Evolutionary conservation across 2,797 vertebrate species (phyloP).

Genomic region (Gila robusta): DNA sequence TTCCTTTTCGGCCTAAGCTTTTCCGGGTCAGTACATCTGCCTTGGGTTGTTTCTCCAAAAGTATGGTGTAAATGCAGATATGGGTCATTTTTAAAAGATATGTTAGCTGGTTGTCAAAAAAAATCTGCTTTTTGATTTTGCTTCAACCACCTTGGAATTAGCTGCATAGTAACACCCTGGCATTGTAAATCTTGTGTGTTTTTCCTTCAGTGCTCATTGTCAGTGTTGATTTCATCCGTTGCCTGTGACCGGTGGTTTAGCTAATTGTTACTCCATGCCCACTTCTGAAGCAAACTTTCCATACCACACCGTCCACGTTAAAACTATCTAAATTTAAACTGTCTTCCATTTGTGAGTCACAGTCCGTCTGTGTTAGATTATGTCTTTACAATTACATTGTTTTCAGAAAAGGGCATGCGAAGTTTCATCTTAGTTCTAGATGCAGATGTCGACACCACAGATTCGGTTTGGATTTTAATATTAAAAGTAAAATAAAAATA

Average conservation of each 20-base stretch:
- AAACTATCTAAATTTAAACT: slow-evolving; percentile 51
- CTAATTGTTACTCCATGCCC: slow-evolving; percentile 34
- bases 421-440: slow-evolving; percentile 1
- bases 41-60: background rate
- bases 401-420: slow-evolving; percentile 30
- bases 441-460: background rate
- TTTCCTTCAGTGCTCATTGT: background rate
- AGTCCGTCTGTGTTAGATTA: slow-evolving; percentile 53
- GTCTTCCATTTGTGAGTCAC: slow-evolving; percentile 48
- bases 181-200: background rate
- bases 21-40: background rate
- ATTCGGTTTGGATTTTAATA: background rate
- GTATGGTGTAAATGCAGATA: background rate
- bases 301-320: slow-evolving; percentile 50
- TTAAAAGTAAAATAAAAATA: background rate
- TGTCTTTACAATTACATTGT: slow-evolving; percentile 52
- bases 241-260: background rate
- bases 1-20: background rate
- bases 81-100: background rate
- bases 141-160: background rate
- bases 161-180: background rate
- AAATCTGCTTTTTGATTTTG: background rate
- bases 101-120: background rate
- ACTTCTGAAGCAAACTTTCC: slow-evolving; percentile 42
- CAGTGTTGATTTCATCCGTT: background rate